Conservation (phyloP, 1,140 invertebrate genomes). For the Geopemphigus sp. region DNA sequence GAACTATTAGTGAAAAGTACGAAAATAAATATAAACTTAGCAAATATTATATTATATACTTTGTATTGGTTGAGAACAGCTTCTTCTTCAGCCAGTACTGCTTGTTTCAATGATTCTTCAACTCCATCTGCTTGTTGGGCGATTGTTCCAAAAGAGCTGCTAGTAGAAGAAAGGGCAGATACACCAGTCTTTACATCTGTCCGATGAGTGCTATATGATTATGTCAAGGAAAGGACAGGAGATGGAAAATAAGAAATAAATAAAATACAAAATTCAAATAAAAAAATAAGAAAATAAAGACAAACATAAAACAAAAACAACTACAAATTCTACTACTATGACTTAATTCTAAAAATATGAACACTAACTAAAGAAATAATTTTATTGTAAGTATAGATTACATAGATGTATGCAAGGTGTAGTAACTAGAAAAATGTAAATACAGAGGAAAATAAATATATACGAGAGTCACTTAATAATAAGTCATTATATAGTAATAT, state of each 20-base stretch:
- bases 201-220: slow-evolving; percentile 66
- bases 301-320: slow-evolving; percentile 29
- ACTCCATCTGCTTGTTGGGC: slow-evolving; percentile 68
- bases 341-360: slow-evolving; percentile 12
- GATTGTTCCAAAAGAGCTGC: slow-evolving; percentile 78
- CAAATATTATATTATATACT: slow-evolving; percentile 60
- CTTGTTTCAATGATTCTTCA: slow-evolving; percentile 80
- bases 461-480: too few relatives aligned
- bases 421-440: not conserved
- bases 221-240: slow-evolving; percentile 27
- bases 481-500: too few relatives aligned
- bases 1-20: not conserved
- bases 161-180: slow-evolving; percentile 83
- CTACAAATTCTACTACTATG: slow-evolving; percentile 17
- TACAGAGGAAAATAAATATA: not conserved
- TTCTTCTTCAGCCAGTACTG: slow-evolving; percentile 91
- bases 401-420: not conserved
- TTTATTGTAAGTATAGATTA: not conserved
- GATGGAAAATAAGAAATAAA: slow-evolving; percentile 52
- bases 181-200: slow-evolving; percentile 87
- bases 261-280: slow-evolving; percentile 40
- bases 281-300: not conserved
- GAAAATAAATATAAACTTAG: not conserved
- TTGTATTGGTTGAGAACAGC: slow-evolving; percentile 93
- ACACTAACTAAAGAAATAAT: not conserved